phyloP scores from a whole-genome alignment of 2,113 vertebrate genomes.

The Oryctolagus cuniculus region mOryCun1.1 NC_091444.1:1440501-1441000 shows the following conservation, averaged over 20 bases:
- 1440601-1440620: no score
- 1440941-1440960: neutral
- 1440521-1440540: no score
- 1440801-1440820: neutral
- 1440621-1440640: no score
- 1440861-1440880: neutral
- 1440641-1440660: no score
- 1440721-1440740: neutral
- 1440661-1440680: no score
- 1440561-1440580: no score
- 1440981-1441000: neutral
- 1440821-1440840: neutral
- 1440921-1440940: no score
- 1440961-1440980: neutral
- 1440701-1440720: no score
- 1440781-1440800: neutral
- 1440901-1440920: neutral
- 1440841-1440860: neutral
- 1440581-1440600: no score
- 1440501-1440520: no score
- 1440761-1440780: slow-evolving; percentile 1
- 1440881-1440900: neutral
- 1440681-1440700: no score
- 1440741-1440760: neutral
- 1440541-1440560: no score